Percentiles rank a stretch among this genome's conserved stretches.
phyloP scores from a whole-genome alignment of 2,113 vertebrate genomes.

The Pycnonotus jocosus region DNA sequence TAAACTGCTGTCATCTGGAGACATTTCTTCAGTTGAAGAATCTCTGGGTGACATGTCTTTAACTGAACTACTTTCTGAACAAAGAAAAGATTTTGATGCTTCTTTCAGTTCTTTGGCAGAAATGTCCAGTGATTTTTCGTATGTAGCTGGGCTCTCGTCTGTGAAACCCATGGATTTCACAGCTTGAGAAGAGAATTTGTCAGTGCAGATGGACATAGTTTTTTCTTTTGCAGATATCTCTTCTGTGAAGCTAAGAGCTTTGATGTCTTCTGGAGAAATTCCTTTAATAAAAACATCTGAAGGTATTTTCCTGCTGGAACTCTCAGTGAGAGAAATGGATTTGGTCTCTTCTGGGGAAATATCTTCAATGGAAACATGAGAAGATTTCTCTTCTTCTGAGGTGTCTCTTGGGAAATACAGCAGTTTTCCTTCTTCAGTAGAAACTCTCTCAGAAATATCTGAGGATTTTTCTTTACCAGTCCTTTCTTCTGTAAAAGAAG shows the following conservation, averaged over 20 bases:
- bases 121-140: background rate
- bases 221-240: conserved; percentile 43
- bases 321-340: conserved; percentile 65
- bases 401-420: conserved; percentile 7
- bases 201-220: background rate
- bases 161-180: background rate
- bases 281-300: conserved; percentile 64
- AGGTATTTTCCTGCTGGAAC: conserved; percentile 61
- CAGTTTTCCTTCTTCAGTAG: conserved; percentile 9
- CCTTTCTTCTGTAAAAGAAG: conserved; percentile 55
- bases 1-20: conserved; percentile 43
- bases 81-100: background rate
- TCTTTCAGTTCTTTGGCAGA: conserved; percentile 4
- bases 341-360: conserved; percentile 64
- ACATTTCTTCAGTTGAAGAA: conserved; percentile 10
- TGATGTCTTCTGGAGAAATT: conserved; percentile 60
- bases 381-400: conserved; percentile 37
- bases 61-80: conserved; percentile 17
- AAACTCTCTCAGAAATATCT: conserved; percentile 34
- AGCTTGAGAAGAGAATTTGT: conserved; percentile 1
- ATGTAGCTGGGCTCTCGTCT: background rate
- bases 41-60: background rate
- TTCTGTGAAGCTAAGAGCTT: conserved; percentile 57
- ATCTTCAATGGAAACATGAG: conserved; percentile 3
- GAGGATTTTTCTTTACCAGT: conserved; percentile 40